phyloP scores from a whole-genome alignment of 2,888 invertebrate genomes.

The Sesia apiformis region DNA sequence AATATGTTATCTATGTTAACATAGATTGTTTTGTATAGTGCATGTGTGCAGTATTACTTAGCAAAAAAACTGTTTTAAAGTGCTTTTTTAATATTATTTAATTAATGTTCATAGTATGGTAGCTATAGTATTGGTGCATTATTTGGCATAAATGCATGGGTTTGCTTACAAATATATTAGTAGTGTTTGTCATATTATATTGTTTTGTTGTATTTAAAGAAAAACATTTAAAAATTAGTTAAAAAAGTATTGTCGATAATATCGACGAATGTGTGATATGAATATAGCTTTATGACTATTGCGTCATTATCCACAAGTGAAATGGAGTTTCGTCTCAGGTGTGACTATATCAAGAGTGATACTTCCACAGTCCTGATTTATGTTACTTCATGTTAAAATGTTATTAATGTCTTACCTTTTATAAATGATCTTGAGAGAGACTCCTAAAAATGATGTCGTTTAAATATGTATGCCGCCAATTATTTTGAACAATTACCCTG shows the following conservation, averaged over 20 bases:
- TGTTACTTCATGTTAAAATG: too few relatives aligned
- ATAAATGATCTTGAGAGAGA: too few relatives aligned
- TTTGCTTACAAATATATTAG: neutral
- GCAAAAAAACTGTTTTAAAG: slow-evolving; percentile 21
- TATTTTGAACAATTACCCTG: too few relatives aligned
- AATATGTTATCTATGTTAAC: slow-evolving; percentile 48
- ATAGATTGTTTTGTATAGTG: slow-evolving; percentile 44
- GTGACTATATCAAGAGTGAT: too few relatives aligned
- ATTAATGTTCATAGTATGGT: neutral
- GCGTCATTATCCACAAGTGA: too few relatives aligned
- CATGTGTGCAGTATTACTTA: slow-evolving; percentile 64
- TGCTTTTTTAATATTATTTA: slow-evolving; percentile 27
- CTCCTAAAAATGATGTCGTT: too few relatives aligned
- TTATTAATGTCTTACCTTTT: too few relatives aligned
- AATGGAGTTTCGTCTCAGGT: too few relatives aligned
- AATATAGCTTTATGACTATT: slow-evolving; percentile 19
- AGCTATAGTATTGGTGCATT: neutral
- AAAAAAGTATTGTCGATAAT: slow-evolving; percentile 4
- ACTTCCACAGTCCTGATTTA: too few relatives aligned
- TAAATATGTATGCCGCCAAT: too few relatives aligned
- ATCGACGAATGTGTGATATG: slow-evolving; percentile 17
- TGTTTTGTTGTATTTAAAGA: neutral
- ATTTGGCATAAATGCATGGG: slow-evolving; percentile 1
- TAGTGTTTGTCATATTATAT: neutral
- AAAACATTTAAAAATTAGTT: neutral